Base-by-base conservation (phyloP, 2,113 vertebrate species). In the Laticauda laticaudata region DNA sequence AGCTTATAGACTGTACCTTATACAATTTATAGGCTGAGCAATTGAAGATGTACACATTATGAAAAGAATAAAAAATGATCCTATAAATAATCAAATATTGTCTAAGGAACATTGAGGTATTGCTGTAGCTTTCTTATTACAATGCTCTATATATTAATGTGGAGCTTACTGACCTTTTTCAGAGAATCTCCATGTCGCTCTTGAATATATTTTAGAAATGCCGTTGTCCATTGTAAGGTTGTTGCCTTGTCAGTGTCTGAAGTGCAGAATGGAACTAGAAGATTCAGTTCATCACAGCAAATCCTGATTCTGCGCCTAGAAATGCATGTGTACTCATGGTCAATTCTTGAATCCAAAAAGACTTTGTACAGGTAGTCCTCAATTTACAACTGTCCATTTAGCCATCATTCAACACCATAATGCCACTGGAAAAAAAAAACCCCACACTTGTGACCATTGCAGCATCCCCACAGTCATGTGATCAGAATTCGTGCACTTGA, bases 221-320 rank as follows among this genome's bases (percentile, higher is more conserved):
- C 97, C 0, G 98, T 98, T 87, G 99, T 99, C 99, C 98, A 99
- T 91, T 98, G 98, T 39, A 99, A 96, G 0, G 99, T 99, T 2
- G 98, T 99, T 34, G 98, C 98, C 96, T 99, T 99, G 92, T 99
- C 99, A 0, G 98, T 99, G 14, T 98, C 98, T 0, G 96, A 64
- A 0, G 97, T 97, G 95, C 99, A 99, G 97, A 99, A 99, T 0
- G 99, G 99, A 94, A 99, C 99, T 87, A 99, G 96, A 24, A 96
- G 97, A 92, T 99, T 99, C 95, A 99, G 94, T 96, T 99, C 98
- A 4, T 99, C 98, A n/a, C 99, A 99, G 91, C 98, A 99, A 90
- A 97, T 94, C 54, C 99, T 98, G 93, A 99, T 99, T 95, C 97
- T 98, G 97, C 98, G 98, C 97, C 99, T 99, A 91, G 23, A 64